A percentile compares a stretch with the other conserved stretches of the same genome.
These are phyloP conservation scores for Teleogryllus occipitalis DNA, from an alignment of 1,140 invertebrate species.

Conservation along the genomic window DNA sequence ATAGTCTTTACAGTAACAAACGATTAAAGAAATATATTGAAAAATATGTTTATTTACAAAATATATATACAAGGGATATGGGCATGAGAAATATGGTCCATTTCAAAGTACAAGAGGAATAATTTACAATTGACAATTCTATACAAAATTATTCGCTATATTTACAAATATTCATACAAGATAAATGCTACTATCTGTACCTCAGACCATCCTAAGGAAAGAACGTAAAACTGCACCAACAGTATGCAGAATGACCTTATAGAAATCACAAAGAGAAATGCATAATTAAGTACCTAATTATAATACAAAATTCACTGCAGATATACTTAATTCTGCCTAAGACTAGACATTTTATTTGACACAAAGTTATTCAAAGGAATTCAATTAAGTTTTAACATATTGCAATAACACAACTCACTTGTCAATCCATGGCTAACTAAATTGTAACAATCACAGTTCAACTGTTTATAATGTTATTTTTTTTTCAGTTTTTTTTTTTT, in stretches of 20 bases:
- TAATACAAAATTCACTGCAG: background rate
- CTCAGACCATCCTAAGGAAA: background rate
- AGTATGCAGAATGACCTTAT: background rate
- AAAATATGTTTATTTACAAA: background rate
- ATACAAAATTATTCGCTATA: background rate
- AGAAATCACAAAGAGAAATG: background rate
- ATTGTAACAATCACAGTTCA: conserved; percentile 6
- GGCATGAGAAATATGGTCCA: background rate
- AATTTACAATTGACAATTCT: background rate
- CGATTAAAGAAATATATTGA: background rate
- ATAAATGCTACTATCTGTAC: background rate
- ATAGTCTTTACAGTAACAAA: too few species aligned
- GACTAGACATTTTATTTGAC: conserved; percentile 5
- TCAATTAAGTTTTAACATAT: background rate
- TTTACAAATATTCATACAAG: background rate
- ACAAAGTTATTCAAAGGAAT: background rate
- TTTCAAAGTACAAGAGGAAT: background rate
- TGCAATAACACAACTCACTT: background rate
- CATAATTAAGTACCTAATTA: background rate
- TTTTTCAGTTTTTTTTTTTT: conserved; percentile 9
- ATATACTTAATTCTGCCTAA: background rate
- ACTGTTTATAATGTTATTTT: conserved; percentile 8
- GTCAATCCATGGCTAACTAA: background rate
- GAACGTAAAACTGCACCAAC: background rate
- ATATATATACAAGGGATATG: background rate